Percentiles rank a stretch among this genome's conserved stretches.
Evolutionary conservation across 2,888 invertebrate genomes (phyloP).

Genomic region (Anarsia innoxiella): DNA sequence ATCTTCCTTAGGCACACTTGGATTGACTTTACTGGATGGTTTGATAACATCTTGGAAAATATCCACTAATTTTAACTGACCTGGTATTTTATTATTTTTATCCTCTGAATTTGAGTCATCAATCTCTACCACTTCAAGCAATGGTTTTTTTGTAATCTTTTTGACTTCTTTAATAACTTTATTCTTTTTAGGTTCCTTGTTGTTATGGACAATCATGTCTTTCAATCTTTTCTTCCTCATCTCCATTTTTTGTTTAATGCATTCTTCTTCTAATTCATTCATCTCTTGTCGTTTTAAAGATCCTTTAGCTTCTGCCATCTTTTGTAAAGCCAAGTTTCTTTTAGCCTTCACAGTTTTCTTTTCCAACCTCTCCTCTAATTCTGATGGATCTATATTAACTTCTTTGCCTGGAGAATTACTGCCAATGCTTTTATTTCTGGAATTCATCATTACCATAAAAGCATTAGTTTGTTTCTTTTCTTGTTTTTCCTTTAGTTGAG

Average conservation of each 20-base stretch:
- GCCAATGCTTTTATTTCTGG: slow-evolving; percentile 78
- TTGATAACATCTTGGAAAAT: slow-evolving; percentile 35
- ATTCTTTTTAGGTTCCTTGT: slow-evolving; percentile 5
- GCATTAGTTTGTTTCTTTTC: slow-evolving; percentile 67
- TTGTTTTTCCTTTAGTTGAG: slow-evolving; percentile 19
- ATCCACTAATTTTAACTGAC: slow-evolving; percentile 37
- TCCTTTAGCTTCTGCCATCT: slow-evolving; percentile 80
- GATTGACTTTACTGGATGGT: slow-evolving; percentile 18
- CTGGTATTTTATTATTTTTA: slow-evolving; percentile 18
- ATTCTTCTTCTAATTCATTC: slow-evolving; percentile 71
- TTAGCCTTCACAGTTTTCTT: slow-evolving; percentile 52
- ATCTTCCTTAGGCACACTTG: slow-evolving; percentile 47
- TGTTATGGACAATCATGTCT: slow-evolving; percentile 44
- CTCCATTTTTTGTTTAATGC: slow-evolving; percentile 74
- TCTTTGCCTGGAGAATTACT: slow-evolving; percentile 78
- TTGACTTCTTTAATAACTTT: slow-evolving; percentile 9
- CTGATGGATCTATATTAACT: slow-evolving; percentile 30
- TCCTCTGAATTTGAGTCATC: slow-evolving; percentile 6
- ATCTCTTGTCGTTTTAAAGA: slow-evolving; percentile 73
- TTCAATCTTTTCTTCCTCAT: slow-evolving; percentile 77
- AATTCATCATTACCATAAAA: slow-evolving; percentile 80
- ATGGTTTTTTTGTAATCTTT: slow-evolving; percentile 5
- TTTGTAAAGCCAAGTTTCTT: slow-evolving; percentile 71
- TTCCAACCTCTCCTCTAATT: slow-evolving; percentile 33
- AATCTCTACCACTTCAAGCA: background rate